Base-by-base conservation (phyloP, 1,140 invertebrate genomes). In the Paracyclopina nana region DNA sequence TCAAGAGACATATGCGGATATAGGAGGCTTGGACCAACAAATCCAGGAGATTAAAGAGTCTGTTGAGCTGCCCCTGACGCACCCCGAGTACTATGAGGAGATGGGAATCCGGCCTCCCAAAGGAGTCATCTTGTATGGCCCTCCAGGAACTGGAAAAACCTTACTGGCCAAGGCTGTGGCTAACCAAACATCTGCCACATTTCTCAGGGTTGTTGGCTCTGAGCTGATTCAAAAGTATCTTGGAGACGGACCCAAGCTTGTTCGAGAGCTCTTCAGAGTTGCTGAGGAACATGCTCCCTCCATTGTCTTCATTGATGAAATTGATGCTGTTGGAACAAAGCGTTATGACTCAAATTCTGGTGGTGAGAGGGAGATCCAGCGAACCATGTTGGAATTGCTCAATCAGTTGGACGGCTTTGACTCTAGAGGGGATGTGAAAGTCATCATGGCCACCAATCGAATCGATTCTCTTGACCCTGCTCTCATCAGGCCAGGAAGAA, bases 21-120 rank as follows among this genome's bases (percentile, higher is more conserved):
- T 99, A 66, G 95, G 95, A 62, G 94, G 71, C 68, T 69, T 98
- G n/a, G 94, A 98, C 64, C 88, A 85, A 42, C 95, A 99, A 68
- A 99, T 99, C 66, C 94, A 98, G 67, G 95, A 99, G 73, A 99
- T 95, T 45, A 91, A 98, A 69, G 95, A 99, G 70, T 95, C 91
- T 52, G 95, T 99, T 2, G 95, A 99, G 65, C 68, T 99, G 42
- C 95, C 95, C 1, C 66, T 99, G 12, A 99, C 95, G 27, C 95
- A 99, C 74, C 94, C 94, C 12, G 95, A 99, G 68, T 98, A 98
- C 67, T 99, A 99, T 65, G 94, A 99, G 68, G 94, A 99, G 70
- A 99, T 99, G 94, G 95, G 95, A 54, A 99, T 99, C 53, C 92
- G 94, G 63, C 92, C 95, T 18, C 95, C 95, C 0, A 98, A 99